Evolutionary conservation across 2,888 invertebrate genomes (phyloP).

Genomic region (Campoletis raptor): DNA sequence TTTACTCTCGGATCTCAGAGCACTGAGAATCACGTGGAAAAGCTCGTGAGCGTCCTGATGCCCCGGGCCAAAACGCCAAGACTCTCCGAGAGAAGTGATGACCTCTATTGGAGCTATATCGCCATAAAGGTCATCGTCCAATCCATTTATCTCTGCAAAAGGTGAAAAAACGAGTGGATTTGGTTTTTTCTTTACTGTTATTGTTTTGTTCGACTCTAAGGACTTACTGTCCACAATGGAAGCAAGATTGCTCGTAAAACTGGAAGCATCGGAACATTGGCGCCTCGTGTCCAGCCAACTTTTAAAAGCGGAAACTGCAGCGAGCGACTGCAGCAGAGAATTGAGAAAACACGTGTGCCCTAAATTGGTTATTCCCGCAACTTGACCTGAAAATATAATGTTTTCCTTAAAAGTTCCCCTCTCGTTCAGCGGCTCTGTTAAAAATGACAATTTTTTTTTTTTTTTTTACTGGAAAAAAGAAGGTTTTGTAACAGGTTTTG

Average conservation of each 20-base stretch:
- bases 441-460: too few species aligned
- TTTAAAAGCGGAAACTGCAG: conserved; percentile 94
- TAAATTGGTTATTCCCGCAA: conserved; percentile 95
- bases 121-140: conserved; percentile 79
- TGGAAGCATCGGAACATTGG: conserved; percentile 88
- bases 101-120: conserved; percentile 81
- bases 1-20: conserved; percentile 94
- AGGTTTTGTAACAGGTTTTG: not conserved
- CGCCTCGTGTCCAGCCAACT: conserved; percentile 91
- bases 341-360: conserved; percentile 98
- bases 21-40: conserved; percentile 94
- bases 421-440: not conserved
- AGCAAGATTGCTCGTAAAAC: conserved; percentile 90
- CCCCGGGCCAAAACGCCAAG: conserved; percentile 95
- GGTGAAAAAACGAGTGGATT: not conserved
- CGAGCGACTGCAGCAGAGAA: conserved; percentile 95
- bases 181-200: not conserved
- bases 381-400: conserved; percentile 87
- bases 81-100: conserved; percentile 88
- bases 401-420: too few species aligned
- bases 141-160: conserved; percentile 80
- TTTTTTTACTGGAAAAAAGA: too few species aligned
- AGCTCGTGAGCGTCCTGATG: conserved; percentile 98
- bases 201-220: not conserved
- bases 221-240: conserved; percentile 90